Conservation (phyloP, 2,888 invertebrate genomes). For the Cephus sareptanus region DNA sequence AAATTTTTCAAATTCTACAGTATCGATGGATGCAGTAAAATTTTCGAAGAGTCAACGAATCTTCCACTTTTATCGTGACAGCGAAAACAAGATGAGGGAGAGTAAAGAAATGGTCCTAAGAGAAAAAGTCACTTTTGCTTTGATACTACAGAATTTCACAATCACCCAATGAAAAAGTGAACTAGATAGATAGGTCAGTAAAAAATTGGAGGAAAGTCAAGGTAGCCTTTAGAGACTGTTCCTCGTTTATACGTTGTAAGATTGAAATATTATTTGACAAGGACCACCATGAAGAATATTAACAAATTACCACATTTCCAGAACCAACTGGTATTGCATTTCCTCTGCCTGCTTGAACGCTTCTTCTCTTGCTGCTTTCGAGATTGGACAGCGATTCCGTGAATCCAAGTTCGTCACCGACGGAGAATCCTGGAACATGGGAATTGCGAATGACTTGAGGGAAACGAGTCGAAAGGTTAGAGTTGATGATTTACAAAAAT, state of each 20-base stretch:
- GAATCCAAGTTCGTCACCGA: conserved; percentile 89
- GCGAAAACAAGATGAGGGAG: neutral
- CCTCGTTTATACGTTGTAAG: neutral
- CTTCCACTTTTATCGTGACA: neutral
- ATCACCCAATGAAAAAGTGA: neutral
- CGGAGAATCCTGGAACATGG: conserved; percentile 78
- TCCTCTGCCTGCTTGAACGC: conserved; percentile 64
- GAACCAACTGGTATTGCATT: conserved; percentile 37
- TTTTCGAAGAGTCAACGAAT: neutral
- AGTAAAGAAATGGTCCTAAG: neutral
- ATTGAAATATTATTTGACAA: neutral
- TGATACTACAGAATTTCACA: neutral
- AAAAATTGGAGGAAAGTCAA: neutral
- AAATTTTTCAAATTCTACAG: neutral
- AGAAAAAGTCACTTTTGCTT: neutral
- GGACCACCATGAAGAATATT: neutral
- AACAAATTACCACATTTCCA: conserved; percentile 43
- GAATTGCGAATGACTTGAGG: conserved; percentile 1
- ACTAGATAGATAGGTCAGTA: neutral
- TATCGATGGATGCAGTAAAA: neutral
- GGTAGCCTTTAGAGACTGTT: neutral
- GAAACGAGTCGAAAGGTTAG: neutral
- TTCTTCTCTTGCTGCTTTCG: conserved; percentile 78
- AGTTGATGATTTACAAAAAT: neutral
- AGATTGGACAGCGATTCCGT: conserved; percentile 83